Percentiles rank a stretch among this genome's conserved stretches.
These are phyloP conservation scores for Tenualosa thibaudeaui DNA, from an alignment of 2,797 vertebrate genomes.

Conservation along the genomic window DNA sequence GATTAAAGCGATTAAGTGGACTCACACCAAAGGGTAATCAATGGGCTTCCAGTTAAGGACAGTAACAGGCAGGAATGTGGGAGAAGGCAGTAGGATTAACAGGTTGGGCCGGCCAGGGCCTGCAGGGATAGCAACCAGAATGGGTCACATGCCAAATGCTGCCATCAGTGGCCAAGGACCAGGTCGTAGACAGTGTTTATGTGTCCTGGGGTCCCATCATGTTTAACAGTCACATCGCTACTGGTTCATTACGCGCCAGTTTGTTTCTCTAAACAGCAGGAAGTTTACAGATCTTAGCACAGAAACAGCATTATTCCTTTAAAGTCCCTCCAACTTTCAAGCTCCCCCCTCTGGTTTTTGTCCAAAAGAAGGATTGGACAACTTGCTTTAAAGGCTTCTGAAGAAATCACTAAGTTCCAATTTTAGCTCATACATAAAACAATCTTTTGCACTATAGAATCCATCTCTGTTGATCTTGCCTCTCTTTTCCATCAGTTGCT, in stretches of 20 bases:
- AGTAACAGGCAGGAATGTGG: background rate
- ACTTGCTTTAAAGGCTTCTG: background rate
- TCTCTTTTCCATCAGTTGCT: background rate
- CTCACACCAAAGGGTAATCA: background rate
- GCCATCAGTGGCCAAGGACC: background rate
- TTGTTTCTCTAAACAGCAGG: background rate
- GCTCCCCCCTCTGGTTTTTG: background rate
- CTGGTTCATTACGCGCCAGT: background rate
- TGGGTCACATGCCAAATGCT: background rate
- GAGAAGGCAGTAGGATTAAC: background rate
- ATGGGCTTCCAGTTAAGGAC: background rate
- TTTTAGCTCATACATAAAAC: background rate
- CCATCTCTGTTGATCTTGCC: background rate
- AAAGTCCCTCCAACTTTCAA: background rate
- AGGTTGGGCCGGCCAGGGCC: background rate
- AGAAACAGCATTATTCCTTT: background rate
- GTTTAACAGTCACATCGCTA: background rate
- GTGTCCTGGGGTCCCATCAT: background rate
- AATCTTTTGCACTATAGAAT: background rate
- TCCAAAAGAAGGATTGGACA: background rate
- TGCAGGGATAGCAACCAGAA: background rate
- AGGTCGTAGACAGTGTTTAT: background rate
- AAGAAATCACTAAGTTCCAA: background rate
- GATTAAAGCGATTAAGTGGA: background rate
- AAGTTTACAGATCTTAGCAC: constrained; percentile 1